A percentile compares a stretch with the other conserved stretches of the same genome.
phyloP scores from a whole-genome alignment of 2,113 vertebrate genomes.

The Oreochromis spilurus region DNA sequence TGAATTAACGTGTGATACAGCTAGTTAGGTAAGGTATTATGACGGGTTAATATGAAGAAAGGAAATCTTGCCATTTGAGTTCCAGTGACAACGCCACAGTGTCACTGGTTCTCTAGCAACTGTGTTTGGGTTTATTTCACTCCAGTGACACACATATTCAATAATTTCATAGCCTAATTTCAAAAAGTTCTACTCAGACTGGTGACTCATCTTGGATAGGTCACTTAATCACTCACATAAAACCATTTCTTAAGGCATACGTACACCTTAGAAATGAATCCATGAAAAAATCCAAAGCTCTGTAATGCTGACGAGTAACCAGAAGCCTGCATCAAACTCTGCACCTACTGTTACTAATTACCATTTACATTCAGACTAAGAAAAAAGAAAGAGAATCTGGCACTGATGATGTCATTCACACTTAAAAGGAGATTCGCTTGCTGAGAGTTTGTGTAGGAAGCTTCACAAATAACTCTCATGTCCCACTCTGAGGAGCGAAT shows the following conservation, averaged over 20 bases:
- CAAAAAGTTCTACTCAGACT: not conserved
- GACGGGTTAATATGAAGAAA: not conserved
- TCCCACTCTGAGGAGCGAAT: not conserved
- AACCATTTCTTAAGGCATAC: not conserved
- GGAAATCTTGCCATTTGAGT: not conserved
- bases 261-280: not conserved
- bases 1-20: not conserved
- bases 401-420: not conserved
- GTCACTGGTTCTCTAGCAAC: not conserved
- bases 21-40: not conserved
- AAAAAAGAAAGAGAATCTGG: not conserved
- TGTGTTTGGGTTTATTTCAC: not conserved
- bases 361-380: not conserved
- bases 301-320: not conserved
- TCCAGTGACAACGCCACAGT: not conserved
- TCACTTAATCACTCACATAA: not conserved
- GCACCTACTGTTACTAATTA: not conserved
- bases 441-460: constrained; percentile 1
- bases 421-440: not conserved
- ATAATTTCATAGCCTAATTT: not conserved
- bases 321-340: not conserved
- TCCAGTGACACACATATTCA: not conserved
- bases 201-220: not conserved
- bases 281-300: not conserved
- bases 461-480: not conserved